These are phyloP conservation scores for Aviceda subcristata DNA, from an alignment of 2,113 vertebrate species.

Conservation along the genomic window DNA sequence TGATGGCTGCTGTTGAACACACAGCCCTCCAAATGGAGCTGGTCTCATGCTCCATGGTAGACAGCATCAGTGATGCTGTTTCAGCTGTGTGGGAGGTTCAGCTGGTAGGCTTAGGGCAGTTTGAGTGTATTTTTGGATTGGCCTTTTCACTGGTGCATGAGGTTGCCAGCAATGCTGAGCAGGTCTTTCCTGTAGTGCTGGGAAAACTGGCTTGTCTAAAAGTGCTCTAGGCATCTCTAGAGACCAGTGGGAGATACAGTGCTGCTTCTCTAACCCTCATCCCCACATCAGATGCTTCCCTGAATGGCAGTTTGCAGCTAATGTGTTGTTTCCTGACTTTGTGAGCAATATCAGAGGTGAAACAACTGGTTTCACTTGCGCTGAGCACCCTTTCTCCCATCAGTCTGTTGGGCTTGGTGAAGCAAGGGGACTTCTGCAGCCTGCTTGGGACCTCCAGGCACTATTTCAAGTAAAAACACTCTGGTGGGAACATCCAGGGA, in stretches of 20 bases:
- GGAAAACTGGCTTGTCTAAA: background rate
- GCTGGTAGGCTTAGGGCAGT: background rate
- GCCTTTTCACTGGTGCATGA: background rate
- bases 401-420: background rate
- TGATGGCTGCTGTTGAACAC: background rate
- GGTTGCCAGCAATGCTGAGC: background rate
- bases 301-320: background rate
- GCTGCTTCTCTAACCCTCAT: background rate
- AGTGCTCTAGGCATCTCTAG: background rate
- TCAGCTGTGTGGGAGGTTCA: background rate
- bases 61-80: background rate
- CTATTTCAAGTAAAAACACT: background rate
- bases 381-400: background rate
- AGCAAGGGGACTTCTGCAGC: background rate
- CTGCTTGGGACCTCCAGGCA: background rate
- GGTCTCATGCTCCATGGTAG: fast-evolving
- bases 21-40: fast-evolving
- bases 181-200: background rate
- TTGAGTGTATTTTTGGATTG: background rate
- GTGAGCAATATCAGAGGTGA: background rate
- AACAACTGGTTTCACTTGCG: background rate
- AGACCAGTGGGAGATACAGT: background rate
- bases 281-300: background rate
- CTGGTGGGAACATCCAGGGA: background rate
- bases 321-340: background rate